Base-by-base conservation (phyloP, 2,888 invertebrate genomes). In the Embidobia sp. region DNA sequence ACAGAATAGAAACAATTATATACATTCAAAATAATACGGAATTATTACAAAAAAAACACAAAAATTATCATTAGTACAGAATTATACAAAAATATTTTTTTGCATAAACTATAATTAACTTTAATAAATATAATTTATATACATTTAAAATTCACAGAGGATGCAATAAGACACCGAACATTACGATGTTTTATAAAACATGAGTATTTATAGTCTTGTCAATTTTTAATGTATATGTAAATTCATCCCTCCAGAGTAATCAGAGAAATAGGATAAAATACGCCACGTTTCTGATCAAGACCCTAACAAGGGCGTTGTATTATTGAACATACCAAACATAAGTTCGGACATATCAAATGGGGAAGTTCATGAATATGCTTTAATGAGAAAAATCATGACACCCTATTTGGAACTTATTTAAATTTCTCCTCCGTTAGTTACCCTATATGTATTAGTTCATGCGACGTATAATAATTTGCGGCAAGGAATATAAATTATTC, bases 301-400 rank as follows among this genome's bases (percentile, higher is more conserved):
- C 70, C 70, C 70, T 61, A 61, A 61, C 61, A 40, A 35, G 46
- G 35, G 61, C n/a, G 44, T n/a, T 15, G 8, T 53, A 46, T 61
- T 70, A 70, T 70, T 70, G 51, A 70, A 53, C 70, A 70, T 70
- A 37, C 59, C 70, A 44, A 61, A 61, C 61, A 19, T 51, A 53
- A 51, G 61, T 61, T 35, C 51, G 44, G 18, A 70, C 53, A 59
- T 61, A 46, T 51, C 53, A 19, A 69, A 35, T 61, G 61, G 70
- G 70, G 70, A 33, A 35, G 19, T 18, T 33, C 22, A n/a, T 40
- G 70, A 61, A 70, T 70, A 49, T 53, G 70, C 6, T 40, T 70
- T 70, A 70, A 70, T 70, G 57, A 70, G 70, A 70, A 70, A 70
- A 70, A 53, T 61, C 70, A 61, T 61, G 44, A 61, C 69, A 46